Conservation (phyloP, 2,888 invertebrate species). For the Rotaria macrura region DNA sequence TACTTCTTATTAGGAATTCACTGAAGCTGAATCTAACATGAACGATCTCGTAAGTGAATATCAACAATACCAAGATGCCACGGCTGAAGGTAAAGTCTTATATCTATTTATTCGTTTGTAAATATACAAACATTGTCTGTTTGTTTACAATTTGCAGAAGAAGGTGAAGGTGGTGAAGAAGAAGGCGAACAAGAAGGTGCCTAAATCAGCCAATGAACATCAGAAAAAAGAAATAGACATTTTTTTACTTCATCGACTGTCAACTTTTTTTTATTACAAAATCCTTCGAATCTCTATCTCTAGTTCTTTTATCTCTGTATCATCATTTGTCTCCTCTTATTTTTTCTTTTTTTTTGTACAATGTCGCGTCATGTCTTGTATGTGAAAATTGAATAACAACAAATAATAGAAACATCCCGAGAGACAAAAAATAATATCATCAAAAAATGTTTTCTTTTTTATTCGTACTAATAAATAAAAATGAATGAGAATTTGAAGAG, state of each 20-base stretch:
- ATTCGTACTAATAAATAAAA: neutral
- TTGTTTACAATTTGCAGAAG: neutral
- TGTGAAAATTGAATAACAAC: neutral
- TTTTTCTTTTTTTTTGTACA: neutral
- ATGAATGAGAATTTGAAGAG: neutral
- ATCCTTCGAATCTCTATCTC: neutral
- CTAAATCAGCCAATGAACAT: neutral
- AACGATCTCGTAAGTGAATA: neutral
- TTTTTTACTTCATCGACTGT: neutral
- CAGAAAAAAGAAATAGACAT: neutral
- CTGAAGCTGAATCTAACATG: neutral
- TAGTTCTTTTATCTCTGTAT: neutral
- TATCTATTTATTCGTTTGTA: neutral
- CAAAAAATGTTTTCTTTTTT: neutral
- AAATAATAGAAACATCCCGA: neutral
- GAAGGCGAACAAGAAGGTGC: conserved; percentile 2
- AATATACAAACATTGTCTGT: neutral
- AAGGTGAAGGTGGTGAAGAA: conserved; percentile 15
- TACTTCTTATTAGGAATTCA: neutral
- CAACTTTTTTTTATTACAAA: neutral
- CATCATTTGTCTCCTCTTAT: neutral
- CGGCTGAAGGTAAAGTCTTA: neutral
- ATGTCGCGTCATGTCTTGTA: neutral
- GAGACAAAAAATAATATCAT: neutral
- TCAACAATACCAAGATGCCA: conserved; percentile 10